Base-by-base conservation (phyloP, 2,113 vertebrate genomes). In the Tyto alba region DNA sequence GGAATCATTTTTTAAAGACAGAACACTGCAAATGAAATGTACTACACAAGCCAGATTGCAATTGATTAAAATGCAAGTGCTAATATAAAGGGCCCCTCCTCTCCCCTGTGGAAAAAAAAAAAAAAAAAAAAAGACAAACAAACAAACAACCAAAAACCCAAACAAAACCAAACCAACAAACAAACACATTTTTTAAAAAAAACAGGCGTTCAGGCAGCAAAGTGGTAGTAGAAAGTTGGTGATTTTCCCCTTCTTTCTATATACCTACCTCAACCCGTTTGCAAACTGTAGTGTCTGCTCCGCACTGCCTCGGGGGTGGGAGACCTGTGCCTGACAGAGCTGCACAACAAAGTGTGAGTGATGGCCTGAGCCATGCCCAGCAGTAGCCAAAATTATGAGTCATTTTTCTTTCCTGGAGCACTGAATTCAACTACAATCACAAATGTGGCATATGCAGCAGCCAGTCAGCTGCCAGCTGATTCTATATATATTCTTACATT, bases 391-490 rank as follows among this genome's bases (percentile, higher is more conserved):
- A 95, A 78, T 43, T 80, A 16, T 14, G 52, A 93, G 85, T 66
- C 5, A 7, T 57, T 88, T 90, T 91, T 88, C 79, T 95, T 88
- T 96, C 92, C 94, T 41, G 82, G 71, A 94, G 88, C 75, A 0
- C 57, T 95, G 68, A 55, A 77, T 80, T 96, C 72, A 2, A 80
- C 88, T 96, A 57, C 85, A 67, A 83, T 93, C 88, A 90, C 67
- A 32, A 62, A 88, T 41, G 55, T 50, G 75, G 83, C 79, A 86
- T 79, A 21, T 48, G 53, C 38, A 92, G 55, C 7, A 94, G 88
- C 90, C 75, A 86, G 91, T 92, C 93, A 95, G 86, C 91, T 96
- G 95, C 83, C 95, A 95, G 75, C 67, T 90, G 79, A 80, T 90
- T 90, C 84, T 89, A 84, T 87, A 73, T 74, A 63, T 93, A 88